phyloP scores from a whole-genome alignment of 2,797 vertebrate species.

The Rhinoraja longicauda region DNA sequence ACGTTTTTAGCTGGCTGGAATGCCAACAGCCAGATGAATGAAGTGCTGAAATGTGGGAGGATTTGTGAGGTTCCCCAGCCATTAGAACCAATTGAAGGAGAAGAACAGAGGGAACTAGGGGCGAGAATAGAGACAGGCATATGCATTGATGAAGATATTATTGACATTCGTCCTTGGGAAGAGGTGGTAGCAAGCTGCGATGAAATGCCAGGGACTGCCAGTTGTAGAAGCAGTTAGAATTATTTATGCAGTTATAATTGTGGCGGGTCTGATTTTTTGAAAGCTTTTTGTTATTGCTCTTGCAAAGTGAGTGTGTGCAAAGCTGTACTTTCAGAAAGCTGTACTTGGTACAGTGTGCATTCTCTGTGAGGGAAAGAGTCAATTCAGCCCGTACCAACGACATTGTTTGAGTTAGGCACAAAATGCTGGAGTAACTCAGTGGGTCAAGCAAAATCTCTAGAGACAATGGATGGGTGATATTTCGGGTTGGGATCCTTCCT shows the following conservation, averaged over 20 bases:
- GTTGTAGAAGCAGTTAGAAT: background rate
- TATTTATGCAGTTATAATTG: conserved; percentile 4
- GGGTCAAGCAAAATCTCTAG: too few relatives aligned
- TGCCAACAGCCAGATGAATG: conserved; percentile 5
- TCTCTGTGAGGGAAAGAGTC: background rate
- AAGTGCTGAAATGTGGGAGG: background rate
- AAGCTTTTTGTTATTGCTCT: background rate
- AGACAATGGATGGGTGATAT: too few relatives aligned
- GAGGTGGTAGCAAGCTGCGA: background rate
- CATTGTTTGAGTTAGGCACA: too few relatives aligned
- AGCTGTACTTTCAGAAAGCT: background rate
- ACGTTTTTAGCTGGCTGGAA: background rate
- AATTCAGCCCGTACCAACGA: too few relatives aligned
- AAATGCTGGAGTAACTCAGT: too few relatives aligned
- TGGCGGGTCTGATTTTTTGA: background rate
- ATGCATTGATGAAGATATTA: conserved; percentile 7
- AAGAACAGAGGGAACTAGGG: background rate
- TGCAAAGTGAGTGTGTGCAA: background rate
- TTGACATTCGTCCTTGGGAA: background rate
- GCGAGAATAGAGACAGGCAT: conserved; percentile 4
- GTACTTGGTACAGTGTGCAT: background rate
- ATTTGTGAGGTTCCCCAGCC: background rate
- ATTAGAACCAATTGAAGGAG: background rate
- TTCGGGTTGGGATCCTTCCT: too few relatives aligned
- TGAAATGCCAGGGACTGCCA: background rate